Percentiles rank a stretch among this genome's conserved stretches.
Evolutionary conservation across 2,888 invertebrate genomes (phyloP).

Genomic region (Erebia epiphron): DNA sequence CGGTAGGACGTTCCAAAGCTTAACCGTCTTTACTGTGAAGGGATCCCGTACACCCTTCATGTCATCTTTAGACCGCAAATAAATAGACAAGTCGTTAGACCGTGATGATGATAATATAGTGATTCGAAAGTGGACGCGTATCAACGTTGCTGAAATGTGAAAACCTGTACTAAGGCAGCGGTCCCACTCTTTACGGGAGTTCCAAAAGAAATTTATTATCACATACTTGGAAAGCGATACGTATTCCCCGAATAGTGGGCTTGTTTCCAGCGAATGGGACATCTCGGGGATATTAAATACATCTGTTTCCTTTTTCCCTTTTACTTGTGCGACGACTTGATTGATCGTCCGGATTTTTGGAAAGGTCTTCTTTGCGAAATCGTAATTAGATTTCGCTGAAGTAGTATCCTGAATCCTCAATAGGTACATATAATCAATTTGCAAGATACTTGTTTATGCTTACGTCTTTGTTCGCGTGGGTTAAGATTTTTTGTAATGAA

Average conservation of each 20-base stretch:
- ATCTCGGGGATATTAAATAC: conserved; percentile 43
- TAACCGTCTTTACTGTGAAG: too few species aligned
- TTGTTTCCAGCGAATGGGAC: conserved; percentile 44
- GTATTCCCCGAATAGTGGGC: conserved; percentile 51
- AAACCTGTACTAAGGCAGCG: conserved; percentile 25
- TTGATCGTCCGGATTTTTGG: conserved; percentile 6
- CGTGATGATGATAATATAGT: too few species aligned
- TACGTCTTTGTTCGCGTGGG: too few species aligned
- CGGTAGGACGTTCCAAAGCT: too few species aligned
- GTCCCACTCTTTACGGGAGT: conserved; percentile 60
- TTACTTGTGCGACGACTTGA: conserved; percentile 34
- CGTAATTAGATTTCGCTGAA: background rate
- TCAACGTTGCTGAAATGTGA: too few species aligned
- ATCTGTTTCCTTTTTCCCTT: conserved; percentile 38
- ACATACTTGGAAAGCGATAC: conserved; percentile 63
- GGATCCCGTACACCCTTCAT: too few species aligned
- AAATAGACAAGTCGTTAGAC: too few species aligned
- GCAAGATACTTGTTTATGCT: too few species aligned
- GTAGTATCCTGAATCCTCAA: background rate
- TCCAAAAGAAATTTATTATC: conserved; percentile 65
- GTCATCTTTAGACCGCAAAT: too few species aligned
- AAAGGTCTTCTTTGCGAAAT: background rate
- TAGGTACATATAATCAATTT: too few species aligned
- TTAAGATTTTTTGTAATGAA: too few species aligned
- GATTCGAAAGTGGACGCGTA: too few species aligned